Base-by-base conservation (phyloP, 2,113 vertebrate genomes). In the Pungitius pungitius region DNA sequence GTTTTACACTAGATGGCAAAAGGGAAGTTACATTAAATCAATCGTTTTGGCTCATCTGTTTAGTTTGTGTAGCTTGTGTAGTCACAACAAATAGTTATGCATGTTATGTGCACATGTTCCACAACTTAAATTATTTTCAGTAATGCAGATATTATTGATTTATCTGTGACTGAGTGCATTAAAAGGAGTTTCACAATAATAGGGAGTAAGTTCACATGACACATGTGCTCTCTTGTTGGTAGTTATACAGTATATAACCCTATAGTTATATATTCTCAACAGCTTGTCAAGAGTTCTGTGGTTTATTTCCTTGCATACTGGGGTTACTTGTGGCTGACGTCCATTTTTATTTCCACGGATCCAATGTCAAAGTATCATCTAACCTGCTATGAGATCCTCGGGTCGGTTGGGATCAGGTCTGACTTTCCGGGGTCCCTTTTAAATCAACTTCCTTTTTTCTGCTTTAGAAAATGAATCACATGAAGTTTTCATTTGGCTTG, bases 241-340 rank as follows among this genome's bases (percentile, higher is more conserved):
- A 8, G 22, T 35, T 78, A 72, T 33, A 66, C 15, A 69, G n/a
- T 60, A 68, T 26, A 30, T 0, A 20, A 33, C 56, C n/a, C n/a
- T n/a, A n/a, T n/a, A n/a, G n/a, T n/a, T n/a, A n/a, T n/a, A n/a
- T n/a, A n/a, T 30, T 30, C 30, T 80, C 70, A 71, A 60, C 63
- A 84, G 73, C 51, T 27, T 59, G 62, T 79, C 64, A 18, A 58
- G 33, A 62, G 49, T 59, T 37, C 20, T 15, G 58, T 18, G 18
- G 1, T n/a, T 39, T 6, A 0, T 20, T 64, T 73, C 33, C 59
- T 76, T 57, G 8, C 14, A 7, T 9, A 42, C 10, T 30, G 10
- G 1, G 37, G 14, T 22, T 39, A 20, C 22, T 61, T 62, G 14
- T 62, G 24, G 26, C 40, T 20, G n/a, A 61, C 8, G 9, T 39